Evolutionary conservation across 1,140 invertebrate species (phyloP), one percentile per base, ranked within the genome.

Genomic region (Hestina assimilis): DNA sequence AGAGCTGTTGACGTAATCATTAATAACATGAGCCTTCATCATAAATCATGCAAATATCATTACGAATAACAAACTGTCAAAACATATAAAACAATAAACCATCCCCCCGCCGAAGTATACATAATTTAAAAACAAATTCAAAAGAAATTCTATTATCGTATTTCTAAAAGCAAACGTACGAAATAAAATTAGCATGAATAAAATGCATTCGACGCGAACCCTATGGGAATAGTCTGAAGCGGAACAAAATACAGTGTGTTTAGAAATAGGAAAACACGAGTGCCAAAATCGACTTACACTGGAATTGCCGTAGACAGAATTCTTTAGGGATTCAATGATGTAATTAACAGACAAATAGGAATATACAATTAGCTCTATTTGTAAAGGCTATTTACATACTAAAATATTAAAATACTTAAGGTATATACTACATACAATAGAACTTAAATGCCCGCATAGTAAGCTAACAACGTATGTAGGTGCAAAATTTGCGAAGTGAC

Each of bases 141-240:
- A 51, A 54, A 57, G 31, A 51, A 51, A 67, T 55, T 73, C 61
- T 69, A 75, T 67, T 74, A 74, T 60, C 45, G 40, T 59, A 59
- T 58, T 66, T 59, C 56, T 56, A 62, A 69, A 64, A 60, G 69
- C 55, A 67, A 75, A 72, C 57, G 66, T 40, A 62, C 52, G 59
- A 75, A 74, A 77, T 72, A 68, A 63, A 72, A 79, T 79, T 77
- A 75, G 68, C 69, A 69, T 69, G 61, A 74, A 72, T 59, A 68
- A 69, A 79, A 77, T 79, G 59, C 75, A 76, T 71, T 74, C 63
- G 47, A 62, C 59, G 55, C 21, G 41, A 56, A 48, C 59, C 72
- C 63, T 63, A 54, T 46, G 66, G 63, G 71, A 61, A 62, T 63
- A 61, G 43, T 43, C 42, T 19, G 46, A 61, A 54, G 56, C 64